A percentile compares a stretch with the other conserved stretches of the same genome.
Conservation (phyloP, 2,888 invertebrate genomes). For the Andrena trimmerana region DNA sequence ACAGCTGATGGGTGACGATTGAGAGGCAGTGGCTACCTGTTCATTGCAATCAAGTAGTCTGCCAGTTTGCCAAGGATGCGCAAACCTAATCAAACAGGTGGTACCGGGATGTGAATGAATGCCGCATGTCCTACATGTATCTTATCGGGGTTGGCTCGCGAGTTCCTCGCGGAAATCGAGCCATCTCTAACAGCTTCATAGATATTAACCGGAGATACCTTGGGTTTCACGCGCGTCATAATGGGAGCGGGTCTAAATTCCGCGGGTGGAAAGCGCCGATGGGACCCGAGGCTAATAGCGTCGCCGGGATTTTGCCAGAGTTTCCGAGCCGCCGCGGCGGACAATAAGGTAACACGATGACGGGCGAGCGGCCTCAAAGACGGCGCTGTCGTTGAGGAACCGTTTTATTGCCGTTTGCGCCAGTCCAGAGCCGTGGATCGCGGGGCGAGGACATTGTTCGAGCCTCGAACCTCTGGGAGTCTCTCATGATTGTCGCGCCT, state of each 20-base stretch:
- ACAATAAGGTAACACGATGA: conserved; percentile 37
- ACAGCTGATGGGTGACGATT: no score
- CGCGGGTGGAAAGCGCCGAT: background rate
- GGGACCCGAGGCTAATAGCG: background rate
- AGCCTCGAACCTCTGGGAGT: conserved; percentile 81
- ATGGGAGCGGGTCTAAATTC: background rate
- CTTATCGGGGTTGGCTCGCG: background rate
- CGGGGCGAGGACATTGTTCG: conserved; percentile 79
- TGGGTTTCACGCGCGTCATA: background rate
- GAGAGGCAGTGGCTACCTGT: no score
- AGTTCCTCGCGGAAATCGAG: background rate
- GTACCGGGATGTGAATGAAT: no score
- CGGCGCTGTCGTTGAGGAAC: conserved; percentile 72
- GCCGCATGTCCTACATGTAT: background rate
- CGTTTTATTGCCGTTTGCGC: conserved; percentile 79
- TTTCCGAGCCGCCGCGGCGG: conserved; percentile 1
- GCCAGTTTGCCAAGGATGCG: no score
- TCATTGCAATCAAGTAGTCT: no score
- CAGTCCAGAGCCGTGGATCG: conserved; percentile 68
- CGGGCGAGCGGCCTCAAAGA: conserved; percentile 14
- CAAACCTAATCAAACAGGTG: no score
- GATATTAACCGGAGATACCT: background rate
- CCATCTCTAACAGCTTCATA: background rate
- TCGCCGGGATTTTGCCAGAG: background rate
- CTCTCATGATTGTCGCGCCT: conserved; percentile 84